Evolutionary conservation across 2,888 invertebrate genomes (phyloP), one percentile per base, ranked within the genome.

Genomic region (Hemicrepidius hirtus): DNA sequence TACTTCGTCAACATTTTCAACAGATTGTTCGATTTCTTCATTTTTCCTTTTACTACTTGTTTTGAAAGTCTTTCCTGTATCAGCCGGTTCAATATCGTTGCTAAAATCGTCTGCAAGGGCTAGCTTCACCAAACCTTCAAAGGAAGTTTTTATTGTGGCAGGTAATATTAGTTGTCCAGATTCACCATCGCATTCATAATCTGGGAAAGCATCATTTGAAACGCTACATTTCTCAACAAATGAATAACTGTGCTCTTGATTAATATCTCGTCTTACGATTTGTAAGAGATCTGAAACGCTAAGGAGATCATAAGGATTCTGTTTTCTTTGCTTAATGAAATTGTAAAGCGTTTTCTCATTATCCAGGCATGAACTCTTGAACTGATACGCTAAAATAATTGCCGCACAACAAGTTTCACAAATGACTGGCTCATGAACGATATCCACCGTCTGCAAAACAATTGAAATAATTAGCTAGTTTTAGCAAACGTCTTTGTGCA

Each of bases 371-470:
- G 40, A 40, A 18, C 53, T 65, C 24, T 41, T 65, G 16, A 65
- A 53, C 40, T 65, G 65, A 40, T 53, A 65, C 16, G 40, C 53
- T 18, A 65, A 41, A 5, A n/a, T 53, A 10, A 65, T 35, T 3
- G 53, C 37, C 12, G 65, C 37, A 16, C 21, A 9, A 18, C 65
- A 65, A 2, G 40, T 40, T 13, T 21, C 21, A 6, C 65, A 65
- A 18, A 53, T 53, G 12, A 40, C 53, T 37, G 65, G 65, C 2
- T 65, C 65, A 6, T 24, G n/a, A 6, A 65, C 65, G 12, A 65
- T 65, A 7, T 65, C 65, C 40, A 65, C 24, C 1, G 65, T 55
- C 65, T 65, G 24, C 6, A 55, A 55, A 55, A 35, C n/a, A 28
- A 7, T 40, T 13, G 3, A 37, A 40, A 40, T 40, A 5, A 2